A percentile compares a stretch with the other conserved stretches of the same genome.
These are phyloP conservation scores for Philonicus albiceps DNA, from an alignment of 2,888 invertebrate genomes.

Conservation along the genomic window DNA sequence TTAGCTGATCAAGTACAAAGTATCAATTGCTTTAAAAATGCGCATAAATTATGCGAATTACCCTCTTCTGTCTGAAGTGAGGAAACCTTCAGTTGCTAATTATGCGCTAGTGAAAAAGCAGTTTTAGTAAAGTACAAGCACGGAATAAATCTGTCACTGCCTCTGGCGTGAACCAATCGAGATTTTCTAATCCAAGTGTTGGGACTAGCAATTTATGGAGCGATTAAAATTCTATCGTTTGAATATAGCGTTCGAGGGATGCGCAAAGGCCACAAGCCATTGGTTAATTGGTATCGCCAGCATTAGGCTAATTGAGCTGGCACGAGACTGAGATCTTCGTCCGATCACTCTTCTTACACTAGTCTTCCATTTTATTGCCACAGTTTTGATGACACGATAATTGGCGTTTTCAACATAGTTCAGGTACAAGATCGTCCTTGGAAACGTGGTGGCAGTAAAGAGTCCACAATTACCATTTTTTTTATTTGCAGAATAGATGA, in stretches of 20 bases:
- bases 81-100: neutral
- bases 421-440: neutral
- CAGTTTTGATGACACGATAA: neutral
- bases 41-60: neutral
- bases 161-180: neutral
- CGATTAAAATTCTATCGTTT: neutral
- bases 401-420: neutral
- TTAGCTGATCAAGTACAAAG: neutral
- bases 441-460: neutral
- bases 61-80: neutral
- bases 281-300: neutral
- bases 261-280: neutral
- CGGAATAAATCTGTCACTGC: neutral
- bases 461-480: neutral
- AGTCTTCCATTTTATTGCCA: neutral
- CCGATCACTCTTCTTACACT: neutral
- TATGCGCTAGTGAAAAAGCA: neutral
- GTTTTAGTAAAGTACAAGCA: neutral
- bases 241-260: neutral
- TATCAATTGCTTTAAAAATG: neutral
- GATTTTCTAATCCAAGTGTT: neutral
- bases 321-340: neutral
- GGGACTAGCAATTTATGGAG: neutral
- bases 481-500: neutral
- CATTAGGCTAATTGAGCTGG: neutral